These are phyloP conservation scores for Apotomis turbidana DNA, from an alignment of 2,888 invertebrate species.

Conservation along the genomic window DNA sequence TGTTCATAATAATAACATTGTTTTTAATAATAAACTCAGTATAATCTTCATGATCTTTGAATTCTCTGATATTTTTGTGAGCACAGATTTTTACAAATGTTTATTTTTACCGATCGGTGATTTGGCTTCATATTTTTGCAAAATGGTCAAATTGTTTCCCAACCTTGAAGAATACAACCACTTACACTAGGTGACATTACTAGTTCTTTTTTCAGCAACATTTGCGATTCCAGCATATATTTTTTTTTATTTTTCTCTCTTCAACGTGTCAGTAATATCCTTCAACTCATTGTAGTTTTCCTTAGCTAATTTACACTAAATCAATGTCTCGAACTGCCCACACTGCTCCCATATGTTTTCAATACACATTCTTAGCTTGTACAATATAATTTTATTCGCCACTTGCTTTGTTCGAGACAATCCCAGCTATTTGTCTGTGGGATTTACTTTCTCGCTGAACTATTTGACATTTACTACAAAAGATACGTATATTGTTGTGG, in stretches of 20 bases:
- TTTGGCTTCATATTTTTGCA: no score
- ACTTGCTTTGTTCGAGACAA: slow-evolving; percentile 66
- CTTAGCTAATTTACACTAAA: not conserved
- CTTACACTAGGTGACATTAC: no score
- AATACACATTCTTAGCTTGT: slow-evolving; percentile 43
- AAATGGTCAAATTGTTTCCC: no score
- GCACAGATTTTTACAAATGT: not conserved
- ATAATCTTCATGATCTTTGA: slow-evolving; percentile 1
- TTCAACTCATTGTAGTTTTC: not conserved
- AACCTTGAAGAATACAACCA: no score
- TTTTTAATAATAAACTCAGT: slow-evolving; percentile 16
- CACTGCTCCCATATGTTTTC: slow-evolving; percentile 29
- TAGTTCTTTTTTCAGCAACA: no score
- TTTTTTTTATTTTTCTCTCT: not conserved
- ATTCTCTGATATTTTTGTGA: not conserved
- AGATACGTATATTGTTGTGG: slow-evolving; percentile 11
- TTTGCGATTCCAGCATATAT: not conserved
- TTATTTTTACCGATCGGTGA: no score
- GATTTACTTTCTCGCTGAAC: slow-evolving; percentile 6
- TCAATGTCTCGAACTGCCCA: slow-evolving; percentile 20
- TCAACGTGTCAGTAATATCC: not conserved
- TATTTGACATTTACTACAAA: slow-evolving; percentile 28
- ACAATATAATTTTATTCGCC: slow-evolving; percentile 63
- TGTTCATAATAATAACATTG: slow-evolving; percentile 24
- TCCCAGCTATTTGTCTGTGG: slow-evolving; percentile 58